phyloP scores from a whole-genome alignment of 1,140 invertebrate species.

The Eubasilissa regina region DNA sequence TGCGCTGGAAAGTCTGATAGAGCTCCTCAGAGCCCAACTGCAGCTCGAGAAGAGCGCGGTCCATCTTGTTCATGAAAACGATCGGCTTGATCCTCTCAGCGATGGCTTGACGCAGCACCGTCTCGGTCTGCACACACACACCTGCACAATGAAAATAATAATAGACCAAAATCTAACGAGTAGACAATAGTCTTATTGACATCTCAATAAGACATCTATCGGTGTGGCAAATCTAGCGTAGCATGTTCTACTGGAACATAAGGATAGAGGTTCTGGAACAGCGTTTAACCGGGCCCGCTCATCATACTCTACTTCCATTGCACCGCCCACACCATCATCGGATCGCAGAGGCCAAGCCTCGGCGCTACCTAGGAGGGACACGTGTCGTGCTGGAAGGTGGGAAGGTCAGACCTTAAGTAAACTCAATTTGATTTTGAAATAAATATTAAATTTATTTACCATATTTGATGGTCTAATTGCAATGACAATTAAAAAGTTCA shows the following conservation, averaged over 20 bases:
- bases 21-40: constrained; percentile 97
- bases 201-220: constrained; percentile 18
- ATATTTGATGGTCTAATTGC: no score
- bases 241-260: constrained; percentile 76
- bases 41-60: constrained; percentile 95
- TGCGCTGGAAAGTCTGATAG: constrained; percentile 99
- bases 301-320: constrained; percentile 71
- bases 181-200: not conserved
- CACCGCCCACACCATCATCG: constrained; percentile 70
- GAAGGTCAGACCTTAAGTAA: not conserved
- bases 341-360: constrained; percentile 57
- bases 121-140: constrained; percentile 99
- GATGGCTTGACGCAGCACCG: constrained; percentile 98
- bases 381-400: constrained; percentile 71
- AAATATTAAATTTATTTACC: no score
- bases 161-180: not conserved
- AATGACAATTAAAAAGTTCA: no score
- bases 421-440: not conserved
- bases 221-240: constrained; percentile 71
- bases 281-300: constrained; percentile 70
- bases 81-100: constrained; percentile 99
- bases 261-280: constrained; percentile 78
- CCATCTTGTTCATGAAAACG: constrained; percentile 99
- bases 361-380: constrained; percentile 68
- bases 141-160: constrained; percentile 73